Evolutionary conservation across 2,113 vertebrate species (phyloP).

Genomic region (Grantiella picta): DNA sequence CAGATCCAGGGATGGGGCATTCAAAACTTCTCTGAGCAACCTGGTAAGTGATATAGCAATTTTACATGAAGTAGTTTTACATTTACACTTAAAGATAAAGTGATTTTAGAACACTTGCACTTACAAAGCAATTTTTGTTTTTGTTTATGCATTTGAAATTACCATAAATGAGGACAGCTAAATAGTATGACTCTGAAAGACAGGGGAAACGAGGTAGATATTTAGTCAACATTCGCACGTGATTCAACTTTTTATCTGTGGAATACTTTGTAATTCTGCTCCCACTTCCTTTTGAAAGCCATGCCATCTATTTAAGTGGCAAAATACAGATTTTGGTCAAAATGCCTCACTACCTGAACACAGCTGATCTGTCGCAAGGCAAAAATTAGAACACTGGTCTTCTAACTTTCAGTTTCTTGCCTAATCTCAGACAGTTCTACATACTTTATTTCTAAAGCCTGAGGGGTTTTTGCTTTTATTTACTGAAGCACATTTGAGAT

Average conservation of each 20-base stretch:
- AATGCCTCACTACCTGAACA: background rate
- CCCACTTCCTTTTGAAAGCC: background rate
- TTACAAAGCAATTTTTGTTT: background rate
- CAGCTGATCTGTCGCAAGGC: background rate
- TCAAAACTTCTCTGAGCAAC: background rate
- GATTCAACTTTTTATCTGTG: background rate
- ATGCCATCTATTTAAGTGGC: background rate
- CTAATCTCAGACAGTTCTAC: background rate
- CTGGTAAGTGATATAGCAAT: background rate
- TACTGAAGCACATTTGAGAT: conserved; percentile 18
- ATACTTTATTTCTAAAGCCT: background rate
- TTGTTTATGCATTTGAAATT: background rate
- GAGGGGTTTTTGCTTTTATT: conserved; percentile 3
- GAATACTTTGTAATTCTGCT: background rate
- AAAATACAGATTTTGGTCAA: background rate
- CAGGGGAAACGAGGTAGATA: background rate
- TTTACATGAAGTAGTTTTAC: background rate
- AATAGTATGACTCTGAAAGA: background rate
- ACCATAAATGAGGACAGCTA: background rate
- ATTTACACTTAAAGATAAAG: background rate
- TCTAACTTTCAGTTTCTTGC: background rate
- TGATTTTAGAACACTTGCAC: background rate
- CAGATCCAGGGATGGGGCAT: background rate
- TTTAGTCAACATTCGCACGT: background rate
- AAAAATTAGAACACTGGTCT: background rate